Base-by-base conservation (phyloP, 2,797 vertebrate species). In the Mus minutoides region DNA sequence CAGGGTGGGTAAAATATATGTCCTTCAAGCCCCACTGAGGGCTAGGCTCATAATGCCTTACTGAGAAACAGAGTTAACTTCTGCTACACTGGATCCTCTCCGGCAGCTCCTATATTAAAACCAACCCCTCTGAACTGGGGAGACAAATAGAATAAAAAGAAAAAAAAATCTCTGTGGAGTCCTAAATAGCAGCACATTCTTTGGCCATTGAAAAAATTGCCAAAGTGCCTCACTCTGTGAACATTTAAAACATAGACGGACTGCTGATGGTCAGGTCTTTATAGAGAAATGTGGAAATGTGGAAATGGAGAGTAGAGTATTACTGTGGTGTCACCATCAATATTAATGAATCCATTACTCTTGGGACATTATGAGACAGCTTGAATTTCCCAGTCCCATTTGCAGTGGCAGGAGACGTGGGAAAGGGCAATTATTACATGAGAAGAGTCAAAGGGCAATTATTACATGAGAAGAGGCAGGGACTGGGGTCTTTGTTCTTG, bases 1-100 rank as follows among this genome's bases (percentile, higher is more conserved):
- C 29, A 19, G 34, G 10, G 22, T 16, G 4, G 14, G 0, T 31
- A 37, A 43, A 83, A 19, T 14, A 6, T 8, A 6, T 12, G 22
- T 0, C 7, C 34, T 46, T 1, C 0, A 37, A 86, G 13, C 79
- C n/a, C 5, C 2, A 7, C 54, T 2, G 5, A 43, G 37, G 34
- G 52, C 3, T 22, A 31, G 1, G 1, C 11, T 34, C 6, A 2
- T 3, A 10, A 67, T 43, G 46, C 3, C 17, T 60, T 52, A 24
- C 17, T 11, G 31, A 31, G 22, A 67, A 43, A 17, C 31, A 24
- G 4, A 54, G 46, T 14, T 37, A 56, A 71, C 3, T 0, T 49
- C 52, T 49, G 14, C 22, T 37, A 29, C 56, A 80, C 2, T 11
- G 22, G n/a, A 56, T 12, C 12, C 83, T 29, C 14, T 10, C 2